Evolutionary conservation across 2,888 invertebrate genomes (phyloP), one percentile per base, ranked within the genome.

Genomic region (Sinodicranocentrus sp.): DNA sequence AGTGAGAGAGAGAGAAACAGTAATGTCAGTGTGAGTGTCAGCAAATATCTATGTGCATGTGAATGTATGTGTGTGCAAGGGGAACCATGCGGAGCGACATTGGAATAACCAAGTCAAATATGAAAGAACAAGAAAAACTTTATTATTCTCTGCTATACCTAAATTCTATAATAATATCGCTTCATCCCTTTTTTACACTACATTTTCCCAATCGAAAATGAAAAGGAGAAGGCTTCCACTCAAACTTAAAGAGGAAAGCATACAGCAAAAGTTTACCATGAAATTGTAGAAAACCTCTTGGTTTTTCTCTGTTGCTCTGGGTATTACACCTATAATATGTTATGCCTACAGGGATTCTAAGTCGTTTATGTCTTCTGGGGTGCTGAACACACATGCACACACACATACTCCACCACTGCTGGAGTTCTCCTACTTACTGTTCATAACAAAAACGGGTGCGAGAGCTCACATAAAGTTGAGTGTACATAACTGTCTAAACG

Each of bases 61-160:
- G 61, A 15, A 61, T 57, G 19, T 59, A 33, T 43, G 25, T 67
- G 1, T 43, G 21, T 57, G n/a, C 43, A 15, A 19, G 54, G 63
- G 54, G 52, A 54, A 25, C 48, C 79, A 63, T 33, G 72, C 57
- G 63, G 44, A 80, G 67, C 72, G 57, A 80, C 80, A 72, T 19
- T 73, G 79, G 65, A 71, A 79, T 71, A 71, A 19, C 79, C 63
- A 70, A 79, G 79, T 79, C 79, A 79, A 79, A 61, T 59, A 79
- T 61, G 26, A 57, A 52, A 52, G 26, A 26, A 63, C n/a, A n/a
- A n/a, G n/a, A 61, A 65, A 67, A 65, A 52, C 43, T 65, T 61
- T 68, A 70, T 61, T 59, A 59, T 70, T 70, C 39, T 65, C 33
- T 28, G 26, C 44, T 43, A 52, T 52, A 26, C 25, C 63, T 54